Evolutionary conservation across 2,888 invertebrate genomes (phyloP).

Genomic region (Melieria crassipennis): DNA sequence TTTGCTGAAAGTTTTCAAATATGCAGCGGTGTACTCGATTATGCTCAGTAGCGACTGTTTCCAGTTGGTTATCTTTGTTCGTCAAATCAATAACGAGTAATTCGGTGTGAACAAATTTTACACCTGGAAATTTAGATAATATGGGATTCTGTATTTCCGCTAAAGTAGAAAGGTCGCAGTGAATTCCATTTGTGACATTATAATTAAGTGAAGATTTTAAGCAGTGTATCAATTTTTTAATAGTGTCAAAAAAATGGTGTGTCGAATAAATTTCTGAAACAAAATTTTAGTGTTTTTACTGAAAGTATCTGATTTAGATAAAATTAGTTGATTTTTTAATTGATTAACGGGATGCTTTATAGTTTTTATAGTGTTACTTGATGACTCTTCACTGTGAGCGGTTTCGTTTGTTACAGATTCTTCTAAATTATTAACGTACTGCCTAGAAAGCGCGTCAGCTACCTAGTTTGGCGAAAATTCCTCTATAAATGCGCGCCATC

Average conservation of each 20-base stretch:
- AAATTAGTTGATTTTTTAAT: conserved; percentile 37
- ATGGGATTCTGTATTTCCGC: conserved; percentile 3
- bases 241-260: background rate
- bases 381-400: conserved; percentile 32
- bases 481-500: conserved; percentile 31
- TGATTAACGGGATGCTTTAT: conserved; percentile 26
- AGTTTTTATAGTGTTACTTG: conserved; percentile 27
- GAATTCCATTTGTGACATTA: conserved; percentile 9
- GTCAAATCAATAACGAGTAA: too few species aligned
- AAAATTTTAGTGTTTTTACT: conserved; percentile 18
- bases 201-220: conserved; percentile 20
- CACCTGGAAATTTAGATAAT: conserved; percentile 19
- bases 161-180: conserved; percentile 11
- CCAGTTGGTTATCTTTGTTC: too few species aligned
- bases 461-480: conserved; percentile 36
- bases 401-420: conserved; percentile 14
- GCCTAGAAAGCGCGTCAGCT: conserved; percentile 40
- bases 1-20: background rate
- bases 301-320: conserved; percentile 20
- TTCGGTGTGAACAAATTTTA: conserved; percentile 1
- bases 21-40: background rate
- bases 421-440: conserved; percentile 29
- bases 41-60: too few species aligned
- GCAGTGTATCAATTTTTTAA: conserved; percentile 2
- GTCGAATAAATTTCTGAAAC: too few species aligned